phyloP scores from a whole-genome alignment of 2,888 invertebrate genomes.

The Xestia ashworthii region DNA sequence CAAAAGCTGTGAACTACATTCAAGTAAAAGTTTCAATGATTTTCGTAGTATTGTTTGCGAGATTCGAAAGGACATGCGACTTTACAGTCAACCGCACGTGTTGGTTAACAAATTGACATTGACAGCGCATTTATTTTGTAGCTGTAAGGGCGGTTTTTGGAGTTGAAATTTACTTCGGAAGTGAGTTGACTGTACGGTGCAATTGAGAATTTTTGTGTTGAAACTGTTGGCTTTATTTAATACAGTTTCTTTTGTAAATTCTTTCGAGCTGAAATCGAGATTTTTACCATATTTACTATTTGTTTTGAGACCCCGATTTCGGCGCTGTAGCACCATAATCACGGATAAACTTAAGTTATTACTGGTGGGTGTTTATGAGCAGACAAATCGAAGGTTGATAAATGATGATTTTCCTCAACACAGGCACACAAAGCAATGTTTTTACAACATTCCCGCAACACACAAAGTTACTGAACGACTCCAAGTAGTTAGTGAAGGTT shows the following conservation, averaged over 20 bases:
- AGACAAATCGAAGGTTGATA: no score
- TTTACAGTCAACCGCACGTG: background rate
- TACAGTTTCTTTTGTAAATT: background rate
- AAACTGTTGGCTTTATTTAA: background rate
- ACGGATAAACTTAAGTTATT: no score
- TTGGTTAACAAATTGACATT: background rate
- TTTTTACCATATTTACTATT: no score
- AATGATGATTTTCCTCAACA: no score
- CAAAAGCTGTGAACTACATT: conserved; percentile 52
- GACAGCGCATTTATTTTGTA: background rate
- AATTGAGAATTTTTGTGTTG: background rate
- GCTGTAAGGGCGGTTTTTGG: background rate
- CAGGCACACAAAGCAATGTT: background rate
- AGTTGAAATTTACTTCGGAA: background rate
- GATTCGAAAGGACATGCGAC: conserved; percentile 38
- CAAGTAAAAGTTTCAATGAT: conserved; percentile 62
- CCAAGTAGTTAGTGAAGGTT: conserved; percentile 10
- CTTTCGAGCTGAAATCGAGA: background rate
- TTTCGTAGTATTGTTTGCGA: conserved; percentile 48
- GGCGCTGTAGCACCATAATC: no score
- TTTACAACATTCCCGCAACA: background rate
- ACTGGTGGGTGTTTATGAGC: no score
- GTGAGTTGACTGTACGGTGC: background rate
- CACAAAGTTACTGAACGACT: conserved; percentile 15
- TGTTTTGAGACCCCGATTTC: no score